phyloP scores from a whole-genome alignment of 2,797 vertebrate genomes.

The Salmo trutta region DNA sequence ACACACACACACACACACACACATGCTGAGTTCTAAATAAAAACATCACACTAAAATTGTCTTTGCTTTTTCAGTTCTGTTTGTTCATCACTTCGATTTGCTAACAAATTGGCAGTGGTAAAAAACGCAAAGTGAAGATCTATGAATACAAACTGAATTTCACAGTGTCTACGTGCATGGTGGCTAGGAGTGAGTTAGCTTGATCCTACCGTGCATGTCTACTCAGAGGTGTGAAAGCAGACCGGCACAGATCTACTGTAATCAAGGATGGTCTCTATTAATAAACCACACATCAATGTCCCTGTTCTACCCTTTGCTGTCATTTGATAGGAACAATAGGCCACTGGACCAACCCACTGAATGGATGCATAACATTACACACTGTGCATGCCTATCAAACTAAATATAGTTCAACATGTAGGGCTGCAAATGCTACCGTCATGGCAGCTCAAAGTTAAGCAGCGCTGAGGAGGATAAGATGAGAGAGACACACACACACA shows the following conservation, averaged over 20 bases:
- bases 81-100: too few species aligned
- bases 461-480: slow-evolving; percentile 29
- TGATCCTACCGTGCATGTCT: not conserved
- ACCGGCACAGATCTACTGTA: not conserved
- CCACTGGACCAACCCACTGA: not conserved
- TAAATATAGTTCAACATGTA: slow-evolving; percentile 32
- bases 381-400: slow-evolving; percentile 36
- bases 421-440: slow-evolving; percentile 34
- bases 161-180: not conserved
- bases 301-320: too few species aligned
- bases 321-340: slow-evolving; percentile 32
- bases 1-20: too few species aligned
- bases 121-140: not conserved
- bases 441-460: slow-evolving; percentile 15
- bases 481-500: slow-evolving; percentile 50
- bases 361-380: not conserved
- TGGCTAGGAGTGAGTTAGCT: not conserved
- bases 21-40: too few species aligned
- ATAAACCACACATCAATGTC: too few species aligned
- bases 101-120: too few species aligned
- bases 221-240: not conserved
- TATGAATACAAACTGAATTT: not conserved
- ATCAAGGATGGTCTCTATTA: too few species aligned
- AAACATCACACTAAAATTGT: too few species aligned
- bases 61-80: too few species aligned